Evolutionary conservation across 1,140 invertebrate genomes (phyloP).

Genomic region (Gryon sp.): DNA sequence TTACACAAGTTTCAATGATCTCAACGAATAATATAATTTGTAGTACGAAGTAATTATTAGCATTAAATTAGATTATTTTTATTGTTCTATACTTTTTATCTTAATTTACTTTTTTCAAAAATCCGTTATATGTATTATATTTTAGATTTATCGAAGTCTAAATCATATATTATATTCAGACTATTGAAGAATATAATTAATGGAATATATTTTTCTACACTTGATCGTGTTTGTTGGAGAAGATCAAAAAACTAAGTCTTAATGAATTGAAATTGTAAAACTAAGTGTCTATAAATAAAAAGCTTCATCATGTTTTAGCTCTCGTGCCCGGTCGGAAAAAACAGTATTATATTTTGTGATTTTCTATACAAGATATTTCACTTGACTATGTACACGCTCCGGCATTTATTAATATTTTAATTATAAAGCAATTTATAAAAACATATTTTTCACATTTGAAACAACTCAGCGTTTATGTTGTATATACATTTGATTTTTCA

Average conservation of each 20-base stretch:
- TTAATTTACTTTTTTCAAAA: no score
- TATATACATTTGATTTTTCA: conserved; percentile 46
- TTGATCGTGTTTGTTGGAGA: conserved; percentile 44
- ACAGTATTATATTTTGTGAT: conserved; percentile 76
- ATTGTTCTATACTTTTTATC: no score
- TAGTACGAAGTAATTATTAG: no score
- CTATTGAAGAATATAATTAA: no score
- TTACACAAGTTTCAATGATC: no score
- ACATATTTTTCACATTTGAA: conserved; percentile 24
- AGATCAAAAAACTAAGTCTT: not conserved
- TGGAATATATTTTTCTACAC: conserved; percentile 39
- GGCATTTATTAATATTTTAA: conserved; percentile 43
- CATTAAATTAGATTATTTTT: no score
- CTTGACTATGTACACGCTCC: conserved; percentile 47
- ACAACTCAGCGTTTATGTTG: conserved; percentile 18
- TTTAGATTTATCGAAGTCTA: no score
- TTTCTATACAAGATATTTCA: conserved; percentile 62
- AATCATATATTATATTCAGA: no score
- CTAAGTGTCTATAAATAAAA: not conserved
- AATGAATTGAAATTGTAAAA: not conserved
- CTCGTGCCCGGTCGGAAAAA: conserved; percentile 64
- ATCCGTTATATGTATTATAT: no score
- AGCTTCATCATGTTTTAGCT: conserved; percentile 46
- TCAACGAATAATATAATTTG: no score
- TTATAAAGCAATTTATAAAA: conserved; percentile 31